Base-by-base conservation (phyloP, 23 tunicate genomes). In the Trididemnum miniatum region DNA sequence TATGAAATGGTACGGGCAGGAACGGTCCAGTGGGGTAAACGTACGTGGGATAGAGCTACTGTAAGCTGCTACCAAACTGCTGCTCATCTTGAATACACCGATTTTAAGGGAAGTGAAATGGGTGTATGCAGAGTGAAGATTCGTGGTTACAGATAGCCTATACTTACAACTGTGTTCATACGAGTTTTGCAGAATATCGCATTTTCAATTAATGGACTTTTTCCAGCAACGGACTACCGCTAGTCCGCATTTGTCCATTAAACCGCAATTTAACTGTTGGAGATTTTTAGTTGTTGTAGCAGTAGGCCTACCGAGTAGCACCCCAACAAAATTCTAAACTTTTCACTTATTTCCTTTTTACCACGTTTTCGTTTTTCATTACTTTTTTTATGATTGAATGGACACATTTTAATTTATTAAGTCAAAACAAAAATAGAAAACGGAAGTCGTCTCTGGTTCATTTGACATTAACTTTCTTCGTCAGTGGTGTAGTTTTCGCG, bases 21-120 rank as follows among this genome's bases (percentile, higher is more conserved):
- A 62, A 62, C 69, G 69, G 7, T 62, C 69, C 28, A 62, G 69
- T 62, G 27, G 69, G 69, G 69, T 62, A 27, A 62, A 62, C 28
- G 69, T 62, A 15, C 27, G 69, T 62, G 69, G 27, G 28, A 27
- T 62, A 69, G 39, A 69, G 20, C 39, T 69, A 33, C 38, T 69
- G 76, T 5, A 36, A 69, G 38, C 38, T 32, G 76, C 76, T 31
- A 33, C 76, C 76, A 69, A 69, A 69, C 76, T 69, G 76, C 76
- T 69, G 76, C 38, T 30, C 76, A 69, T 69, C 76, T 69, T 69
- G 76, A n/a, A 31, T 31, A 31, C 38, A 69, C 39, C 20, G 76
- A 69, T 69, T 69, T 69, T 69, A 69, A 69, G 76, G 36, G 39
- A 31, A 69, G 76, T 33, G 76, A 69, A 31, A 38, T 36, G 39